Evolutionary conservation across 2,113 vertebrate species (phyloP), one percentile per base, ranked within the genome.

Genomic region (Jaculus jaculus): DNA sequence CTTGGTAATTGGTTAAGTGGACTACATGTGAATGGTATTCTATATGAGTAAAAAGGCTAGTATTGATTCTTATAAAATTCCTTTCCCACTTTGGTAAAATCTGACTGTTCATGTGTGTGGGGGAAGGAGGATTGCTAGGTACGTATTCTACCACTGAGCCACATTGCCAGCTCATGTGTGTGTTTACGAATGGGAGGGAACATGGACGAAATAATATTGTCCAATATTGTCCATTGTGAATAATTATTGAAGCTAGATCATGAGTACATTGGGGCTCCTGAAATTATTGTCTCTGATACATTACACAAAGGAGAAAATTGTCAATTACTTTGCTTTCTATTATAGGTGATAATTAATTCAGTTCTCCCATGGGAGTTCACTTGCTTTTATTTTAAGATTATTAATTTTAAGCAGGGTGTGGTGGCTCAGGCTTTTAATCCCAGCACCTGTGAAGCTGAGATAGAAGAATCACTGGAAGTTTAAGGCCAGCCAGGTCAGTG

Each of bases 21-120:
- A 73, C 58, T 84, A 84, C 30, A 78, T 82, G 89, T n/a, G 37
- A 71, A 89, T 86, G 24, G 51, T 77, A 77, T 89, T 34, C n/a
- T 72, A 4, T 75, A 63, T 68, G 61, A 89, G 74, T 82, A 84
- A 90, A 39, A 93, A 37, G 26, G 32, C 42, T 20, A 13, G 18
- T 78, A 47, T 80, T 82, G 30, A 75, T 42, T 80, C 15, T 94
- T n/a, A 84, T 54, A 91, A 96, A 94, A 90, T 82, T 34, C 24
- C 65, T 73, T 92, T 92, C 32, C 28, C 26, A 63, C 73, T 66
- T 78, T 78, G 85, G 24, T 83, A 71, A 85, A 94, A 85, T 1
- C 23, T 71, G 16, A 32, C 39, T 93, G 75, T 47, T 83, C 65
- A 58, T 88, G 30, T n/a, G 32, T 23, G 2, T 37, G 3, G 51